These are phyloP conservation scores for Hypomecis punctinalis DNA, from an alignment of 2,888 invertebrate genomes.

Conservation along the genomic window DNA sequence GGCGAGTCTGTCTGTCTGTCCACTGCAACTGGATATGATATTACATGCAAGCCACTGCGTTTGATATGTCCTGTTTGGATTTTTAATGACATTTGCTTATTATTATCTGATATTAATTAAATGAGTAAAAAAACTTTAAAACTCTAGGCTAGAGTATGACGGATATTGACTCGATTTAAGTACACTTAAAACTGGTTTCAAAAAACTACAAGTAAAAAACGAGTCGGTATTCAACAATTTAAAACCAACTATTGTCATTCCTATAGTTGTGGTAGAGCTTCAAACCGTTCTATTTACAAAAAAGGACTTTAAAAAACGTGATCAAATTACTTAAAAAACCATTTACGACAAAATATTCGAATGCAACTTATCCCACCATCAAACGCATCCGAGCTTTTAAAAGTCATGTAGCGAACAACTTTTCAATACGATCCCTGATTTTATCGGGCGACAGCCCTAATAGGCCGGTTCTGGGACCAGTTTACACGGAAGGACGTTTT, in stretches of 20 bases:
- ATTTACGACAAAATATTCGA: slow-evolving; percentile 11
- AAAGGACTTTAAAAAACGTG: slow-evolving; percentile 10
- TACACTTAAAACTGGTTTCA: no score
- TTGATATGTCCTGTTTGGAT: slow-evolving; percentile 32
- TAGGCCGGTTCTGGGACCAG: slow-evolving; percentile 61
- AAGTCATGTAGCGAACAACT: slow-evolving; percentile 38
- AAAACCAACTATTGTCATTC: background rate
- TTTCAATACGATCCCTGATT: slow-evolving; percentile 44
- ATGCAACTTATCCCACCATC: slow-evolving; percentile 33
- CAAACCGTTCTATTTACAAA: background rate
- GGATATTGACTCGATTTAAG: no score
- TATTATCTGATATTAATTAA: background rate
- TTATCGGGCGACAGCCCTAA: slow-evolving; percentile 53
- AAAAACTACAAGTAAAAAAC: background rate
- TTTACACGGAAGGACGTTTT: slow-evolving; percentile 78
- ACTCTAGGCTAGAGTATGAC: no score
- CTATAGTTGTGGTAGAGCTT: background rate
- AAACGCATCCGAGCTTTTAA: slow-evolving; percentile 36
- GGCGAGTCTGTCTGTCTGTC: slow-evolving; percentile 30
- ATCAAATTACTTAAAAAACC: slow-evolving; percentile 10
- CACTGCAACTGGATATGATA: slow-evolving; percentile 26
- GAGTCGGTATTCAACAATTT: background rate
- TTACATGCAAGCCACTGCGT: slow-evolving; percentile 25
- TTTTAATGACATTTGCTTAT: slow-evolving; percentile 28
- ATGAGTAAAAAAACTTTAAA: no score